Base-by-base conservation (phyloP, 1,140 invertebrate species). In the Drosophila athabasca region DNA sequence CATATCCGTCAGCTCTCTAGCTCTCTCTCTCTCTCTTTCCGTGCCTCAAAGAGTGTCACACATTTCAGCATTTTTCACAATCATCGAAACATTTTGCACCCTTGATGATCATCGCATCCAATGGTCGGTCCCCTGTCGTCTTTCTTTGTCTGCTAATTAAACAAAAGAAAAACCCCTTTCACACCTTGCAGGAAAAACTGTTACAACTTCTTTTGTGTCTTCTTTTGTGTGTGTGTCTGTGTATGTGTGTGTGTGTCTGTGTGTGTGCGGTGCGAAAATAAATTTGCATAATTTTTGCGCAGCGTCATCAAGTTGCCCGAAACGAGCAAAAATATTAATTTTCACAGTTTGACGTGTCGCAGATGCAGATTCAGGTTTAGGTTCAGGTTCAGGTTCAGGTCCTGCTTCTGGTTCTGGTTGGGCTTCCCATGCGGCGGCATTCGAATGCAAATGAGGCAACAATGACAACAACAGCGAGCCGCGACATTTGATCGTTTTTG, bases 231-330 rank as follows among this genome's bases (percentile, higher is more conserved):
- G 52, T 43, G 17, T 19, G 17, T 1, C 17, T 19, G 17, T 19
- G 17, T 1, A 1, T 19, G 17, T 19, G 17, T 19, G 17, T 19
- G 17, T 19, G 17, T 19, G 17, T 19, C 0, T 19, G 17, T 19
- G 52, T 8, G 13, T 58, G 66, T 39, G 52, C 39, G 52, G 35
- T 53, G 60, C 62, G 58, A 60, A 48, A 88, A 68, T 69, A 76
- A 87, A 87, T 87, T 88, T 87, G 82, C 82, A 87, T 88, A 87
- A 88, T 76, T 84, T 84, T 84, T 69, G 80, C 79, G 57, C 69
- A 69, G 48, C 57, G 15, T 57, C 62, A 62, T 55, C 58, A 70
- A 76, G 71, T 76, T 70, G 79, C 67, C 77, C 78, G 67, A 80
- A 82, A 68, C 74, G 72, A 62, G 83, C 75, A 45, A 88, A 87